A percentile compares a stretch with the other conserved stretches of the same genome.
These are phyloP conservation scores for Cyrtorhinus lividipennis DNA, from an alignment of 1,140 invertebrate genomes.

Conservation along the genomic window DNA sequence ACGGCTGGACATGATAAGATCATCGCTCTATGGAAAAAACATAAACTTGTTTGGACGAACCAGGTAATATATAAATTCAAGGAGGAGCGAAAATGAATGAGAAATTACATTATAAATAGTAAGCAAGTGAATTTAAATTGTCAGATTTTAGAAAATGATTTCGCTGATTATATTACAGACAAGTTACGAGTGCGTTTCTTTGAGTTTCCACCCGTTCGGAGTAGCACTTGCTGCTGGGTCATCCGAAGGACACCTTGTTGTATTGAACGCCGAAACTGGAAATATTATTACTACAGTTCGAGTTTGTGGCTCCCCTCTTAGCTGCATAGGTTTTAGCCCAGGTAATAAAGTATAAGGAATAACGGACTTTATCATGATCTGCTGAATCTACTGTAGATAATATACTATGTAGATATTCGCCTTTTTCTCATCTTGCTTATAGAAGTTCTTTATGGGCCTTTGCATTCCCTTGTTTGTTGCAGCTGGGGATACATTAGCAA, in stretches of 20 bases:
- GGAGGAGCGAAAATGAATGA: background rate
- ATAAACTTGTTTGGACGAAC: slow-evolving; percentile 74
- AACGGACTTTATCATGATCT: too few species aligned
- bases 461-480: too few species aligned
- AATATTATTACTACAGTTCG: slow-evolving; percentile 64
- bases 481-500: slow-evolving; percentile 80
- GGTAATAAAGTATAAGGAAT: too few species aligned
- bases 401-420: too few species aligned
- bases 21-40: slow-evolving; percentile 75
- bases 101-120: too few species aligned
- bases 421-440: too few species aligned
- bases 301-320: slow-evolving; percentile 70
- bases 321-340: slow-evolving; percentile 71
- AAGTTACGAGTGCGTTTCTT: slow-evolving; percentile 64
- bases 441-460: too few species aligned
- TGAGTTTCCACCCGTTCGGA: slow-evolving; percentile 77
- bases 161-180: slow-evolving; percentile 40
- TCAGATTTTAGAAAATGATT: too few species aligned
- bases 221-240: slow-evolving; percentile 74
- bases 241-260: slow-evolving; percentile 70
- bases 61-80: slow-evolving; percentile 53
- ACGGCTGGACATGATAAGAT: slow-evolving; percentile 86
- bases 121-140: too few species aligned
- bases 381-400: too few species aligned
- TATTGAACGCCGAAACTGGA: slow-evolving; percentile 69